Conservation (phyloP, 2,888 invertebrate species). For the Plagodis pulveraria region DNA sequence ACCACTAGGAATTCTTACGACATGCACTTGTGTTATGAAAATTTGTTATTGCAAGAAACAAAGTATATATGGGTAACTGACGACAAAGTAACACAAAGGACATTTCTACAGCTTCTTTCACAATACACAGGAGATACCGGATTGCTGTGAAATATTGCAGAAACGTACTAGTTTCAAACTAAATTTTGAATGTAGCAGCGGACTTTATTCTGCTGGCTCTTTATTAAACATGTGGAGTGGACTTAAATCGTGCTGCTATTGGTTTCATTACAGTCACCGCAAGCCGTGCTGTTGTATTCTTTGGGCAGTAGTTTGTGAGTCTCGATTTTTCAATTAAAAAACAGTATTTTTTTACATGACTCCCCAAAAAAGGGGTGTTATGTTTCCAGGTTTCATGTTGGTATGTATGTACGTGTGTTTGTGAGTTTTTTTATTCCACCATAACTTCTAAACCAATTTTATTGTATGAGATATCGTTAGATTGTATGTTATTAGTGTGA, state of each 20-base stretch:
- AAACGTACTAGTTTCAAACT: slow-evolving; percentile 52
- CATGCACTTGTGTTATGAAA: too few relatives aligned
- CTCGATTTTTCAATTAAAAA: not conserved
- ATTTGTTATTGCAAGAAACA: too few relatives aligned
- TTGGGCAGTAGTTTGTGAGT: not conserved
- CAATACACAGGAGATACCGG: slow-evolving; percentile 41
- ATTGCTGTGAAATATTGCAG: slow-evolving; percentile 54
- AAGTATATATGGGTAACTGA: slow-evolving; percentile 17
- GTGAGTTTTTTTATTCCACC: too few relatives aligned
- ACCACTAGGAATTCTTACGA: too few relatives aligned
- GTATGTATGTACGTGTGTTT: too few relatives aligned
- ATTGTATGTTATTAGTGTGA: too few relatives aligned
- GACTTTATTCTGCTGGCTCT: slow-evolving; percentile 68
- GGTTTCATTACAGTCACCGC: slow-evolving; percentile 14
- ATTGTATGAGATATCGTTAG: too few relatives aligned
- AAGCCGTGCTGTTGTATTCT: not conserved
- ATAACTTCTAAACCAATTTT: too few relatives aligned
- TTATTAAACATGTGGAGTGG: slow-evolving; percentile 57
- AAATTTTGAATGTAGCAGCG: slow-evolving; percentile 65
- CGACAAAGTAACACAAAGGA: slow-evolving; percentile 12
- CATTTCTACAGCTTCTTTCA: slow-evolving; percentile 23
- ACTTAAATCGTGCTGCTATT: slow-evolving; percentile 59
- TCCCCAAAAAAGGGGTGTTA: too few relatives aligned
- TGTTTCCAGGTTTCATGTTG: too few relatives aligned
- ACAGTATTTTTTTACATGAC: too few relatives aligned